Percentiles rank a stretch among this genome's conserved stretches.
Evolutionary conservation across 2,113 vertebrate genomes (phyloP).

Genomic region (Castor canadensis): DNA sequence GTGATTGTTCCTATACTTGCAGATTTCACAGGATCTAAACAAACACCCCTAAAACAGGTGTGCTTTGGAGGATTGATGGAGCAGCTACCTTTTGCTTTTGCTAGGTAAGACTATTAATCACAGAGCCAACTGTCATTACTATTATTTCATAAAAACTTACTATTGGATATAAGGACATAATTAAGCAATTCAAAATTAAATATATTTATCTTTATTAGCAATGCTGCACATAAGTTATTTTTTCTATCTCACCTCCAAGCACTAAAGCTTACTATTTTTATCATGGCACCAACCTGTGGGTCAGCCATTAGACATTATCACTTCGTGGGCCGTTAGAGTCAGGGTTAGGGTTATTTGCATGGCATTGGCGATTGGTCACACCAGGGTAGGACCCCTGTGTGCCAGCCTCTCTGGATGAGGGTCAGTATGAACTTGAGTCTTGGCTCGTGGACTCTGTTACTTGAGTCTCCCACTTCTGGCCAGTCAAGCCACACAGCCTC

Average conservation of each 20-base stretch:
- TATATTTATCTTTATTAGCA: not conserved
- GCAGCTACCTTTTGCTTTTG: not conserved
- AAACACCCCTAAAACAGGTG: not conserved
- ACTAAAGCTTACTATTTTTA: slow-evolving; percentile 33
- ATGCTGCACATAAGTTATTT: not conserved
- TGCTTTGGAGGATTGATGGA: not conserved
- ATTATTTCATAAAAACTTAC: slow-evolving; percentile 15
- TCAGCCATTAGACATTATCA: not conserved
- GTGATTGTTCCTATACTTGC: not conserved
- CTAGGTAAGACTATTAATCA: not conserved
- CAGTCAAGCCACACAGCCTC: not conserved
- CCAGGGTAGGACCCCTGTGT: no score
- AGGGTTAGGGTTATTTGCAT: not conserved
- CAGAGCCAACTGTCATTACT: not conserved
- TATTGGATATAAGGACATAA: not conserved
- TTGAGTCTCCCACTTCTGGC: not conserved
- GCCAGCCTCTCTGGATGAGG: not conserved
- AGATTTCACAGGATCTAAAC: not conserved
- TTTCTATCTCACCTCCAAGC: not conserved
- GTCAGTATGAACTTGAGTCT: no score
- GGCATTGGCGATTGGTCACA: not conserved
- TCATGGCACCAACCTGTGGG: not conserved
- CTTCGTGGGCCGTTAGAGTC: not conserved
- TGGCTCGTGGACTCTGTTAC: not conserved
- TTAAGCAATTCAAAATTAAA: slow-evolving; percentile 20